Evolutionary conservation across 1,140 invertebrate species (phyloP), one percentile per base, ranked within the genome.

Genomic region (Periplaneta americana): DNA sequence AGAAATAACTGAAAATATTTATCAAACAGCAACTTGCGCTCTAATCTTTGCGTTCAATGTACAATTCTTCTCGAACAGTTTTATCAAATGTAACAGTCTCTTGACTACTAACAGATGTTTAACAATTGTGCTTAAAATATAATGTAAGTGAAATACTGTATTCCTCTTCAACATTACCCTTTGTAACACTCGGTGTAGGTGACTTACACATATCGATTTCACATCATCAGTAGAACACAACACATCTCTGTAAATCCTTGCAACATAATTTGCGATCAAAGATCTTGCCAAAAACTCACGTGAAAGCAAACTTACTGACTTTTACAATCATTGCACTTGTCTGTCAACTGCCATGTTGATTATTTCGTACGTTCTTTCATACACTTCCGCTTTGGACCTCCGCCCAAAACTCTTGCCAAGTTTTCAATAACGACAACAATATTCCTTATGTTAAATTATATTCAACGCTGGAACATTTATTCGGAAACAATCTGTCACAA

Each of bases 321-420:
- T 77, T n/a, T 34, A 28, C 35, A 9, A 66, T n/a, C 28, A 32
- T 78, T 31, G 31, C 79, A 34, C 66, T 66, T 28, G 82, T 15
- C 80, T 83, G 82, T 83, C 82, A 83, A 83, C 82, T 81, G 82
- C 82, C 82, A 83, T 83, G 80, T 83, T 83, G 82, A 80, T 83
- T 82, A 77, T 36, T 80, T 48, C 18, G 75, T 74, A 35, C 9
- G 22, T 34, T 74, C 34, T 83, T 74, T 74, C 76, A 34, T 75
- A 83, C 37, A 83, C 82, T 83, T 83, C 82, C 82, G 80, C 78
- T 81, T 75, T 83, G 82, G 80, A 79, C 76, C 82, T 81, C 74
- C 82, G 82, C 82, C 82, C 82, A 79, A 76, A 79, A 81, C 28
- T 66, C 48, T 66, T 48, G 1, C 22, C 22, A 66, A 66, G 22